Evolutionary conservation across 2,113 vertebrate genomes (phyloP), one percentile per base, ranked within the genome.

Genomic region (Cichladusa arquata): DNA sequence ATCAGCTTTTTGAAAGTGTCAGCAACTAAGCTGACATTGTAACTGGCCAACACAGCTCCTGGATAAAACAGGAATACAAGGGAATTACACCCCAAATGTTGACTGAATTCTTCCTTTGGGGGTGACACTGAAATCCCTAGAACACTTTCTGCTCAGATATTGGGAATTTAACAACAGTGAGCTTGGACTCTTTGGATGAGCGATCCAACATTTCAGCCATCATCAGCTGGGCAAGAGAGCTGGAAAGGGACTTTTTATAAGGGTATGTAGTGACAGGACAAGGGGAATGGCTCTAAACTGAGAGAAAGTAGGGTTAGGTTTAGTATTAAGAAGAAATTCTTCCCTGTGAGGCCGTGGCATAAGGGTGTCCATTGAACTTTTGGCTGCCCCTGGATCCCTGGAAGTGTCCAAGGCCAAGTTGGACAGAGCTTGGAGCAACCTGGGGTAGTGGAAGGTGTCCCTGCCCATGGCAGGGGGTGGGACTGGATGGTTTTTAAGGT

Each of bases 181-280:
- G 12, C 20, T 23, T 23, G 34, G 61, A 14, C 28, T 23, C 38
- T 26, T 17, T 3, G 6, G 48, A n/a, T 81, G 22, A 76, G 47
- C 1, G 1, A 82, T 15, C 14, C 13, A 23, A 4, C 0, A 0
- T 31, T 13, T 45, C 61, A 28, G 31, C 58, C 40, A 3, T 8
- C 0, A 0, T 1, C 40, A 50, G 70, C 51, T 22, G 33, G 10
- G 23, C 54, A 36, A 29, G 22, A 44, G 36, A 86, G 62, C 9
- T 64, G 31, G 28, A 54, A 44, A 62, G 40, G 19, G 34, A 48
- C 12, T 65, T 72, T 25, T 42, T 13, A 1, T 67, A 36, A 26
- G 18, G 26, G 44, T 4, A 3, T n/a, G 36, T 33, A 25, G 77
- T 36, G 33, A 24, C 36, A 58, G 60, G 28, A 9, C 7, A 29